Percentiles rank a stretch among this genome's conserved stretches.
These are phyloP conservation scores for Neofelis nebulosa DNA, from an alignment of 2,113 vertebrate genomes.

Conservation along the genomic window DNA sequence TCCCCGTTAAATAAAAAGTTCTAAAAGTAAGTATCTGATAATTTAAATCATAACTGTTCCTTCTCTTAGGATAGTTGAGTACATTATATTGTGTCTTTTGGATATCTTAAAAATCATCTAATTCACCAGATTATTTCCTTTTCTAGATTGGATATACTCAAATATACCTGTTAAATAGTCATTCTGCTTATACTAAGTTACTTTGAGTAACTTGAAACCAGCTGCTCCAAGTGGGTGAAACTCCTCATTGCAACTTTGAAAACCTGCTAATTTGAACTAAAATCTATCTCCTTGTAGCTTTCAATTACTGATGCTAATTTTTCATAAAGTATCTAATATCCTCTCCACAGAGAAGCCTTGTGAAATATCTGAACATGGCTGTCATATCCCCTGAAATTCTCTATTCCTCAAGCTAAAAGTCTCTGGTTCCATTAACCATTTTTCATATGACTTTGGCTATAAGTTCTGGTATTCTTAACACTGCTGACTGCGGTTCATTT, in stretches of 20 bases:
- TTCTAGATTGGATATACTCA: background rate
- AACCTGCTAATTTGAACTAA: background rate
- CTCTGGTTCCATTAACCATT: background rate
- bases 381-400: background rate
- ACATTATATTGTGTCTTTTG: background rate
- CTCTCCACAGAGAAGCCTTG: background rate
- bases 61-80: background rate
- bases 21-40: background rate
- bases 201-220: background rate
- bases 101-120: background rate
- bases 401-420: background rate
- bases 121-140: background rate
- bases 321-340: background rate
- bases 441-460: background rate
- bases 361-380: background rate
- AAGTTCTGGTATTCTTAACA: background rate
- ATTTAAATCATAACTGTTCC: background rate
- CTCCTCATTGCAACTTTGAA: background rate
- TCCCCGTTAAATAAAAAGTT: background rate
- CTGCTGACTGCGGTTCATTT: background rate
- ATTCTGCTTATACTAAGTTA: background rate
- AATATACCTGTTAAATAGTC: background rate
- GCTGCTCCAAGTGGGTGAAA: background rate
- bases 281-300: background rate
- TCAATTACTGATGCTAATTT: background rate